Evolutionary conservation across 1,140 invertebrate species (phyloP), one percentile per base, ranked within the genome.

Genomic region (Ceratina calcarata): DNA sequence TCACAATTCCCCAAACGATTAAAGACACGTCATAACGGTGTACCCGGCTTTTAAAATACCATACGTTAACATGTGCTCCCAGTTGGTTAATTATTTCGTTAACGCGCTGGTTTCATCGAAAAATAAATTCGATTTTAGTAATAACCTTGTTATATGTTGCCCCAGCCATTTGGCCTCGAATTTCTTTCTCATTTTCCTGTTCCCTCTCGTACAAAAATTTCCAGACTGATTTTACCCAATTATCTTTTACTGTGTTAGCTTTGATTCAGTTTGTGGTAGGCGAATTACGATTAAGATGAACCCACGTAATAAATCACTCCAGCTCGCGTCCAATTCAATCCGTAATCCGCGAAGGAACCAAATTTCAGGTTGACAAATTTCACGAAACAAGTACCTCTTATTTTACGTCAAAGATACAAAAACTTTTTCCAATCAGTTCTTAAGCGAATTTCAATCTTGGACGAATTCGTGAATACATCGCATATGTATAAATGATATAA

Each of bases 61-160:
- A 12, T 61, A 27, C 16, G n/a, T 64, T 37, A 64, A 64, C 16
- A n/a, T 53, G 7, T 13, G 53, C 37, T 53, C 13, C 15, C 32
- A 22, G 49, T 16, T 16, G 15, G 37, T n/a, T 20, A 55, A 13
- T 53, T 49, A n/a, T 68, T 68, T n/a, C 66, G 24, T 53, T 55
- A 55, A 68, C 53, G 49, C 49, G 8, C 22, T 7, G 49, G 51
- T 68, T 68, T 68, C 18, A 53, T 68, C 66, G 66, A 27, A 27
- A 55, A 16, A 27, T 55, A 68, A 68, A 68, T 68, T 68, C 49
- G 49, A 68, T 68, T 68, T 68, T 53, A 68, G 49, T 53, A 53
- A 68, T 68, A 68, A 68, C 49, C 22, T 27, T 22, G 53, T 53
- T 27, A 68, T 68, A 12, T 18, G 22, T 68, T 68, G 16, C 45